Base-by-base conservation (phyloP, 2,113 vertebrate species). In the Carassius gibelio region DNA sequence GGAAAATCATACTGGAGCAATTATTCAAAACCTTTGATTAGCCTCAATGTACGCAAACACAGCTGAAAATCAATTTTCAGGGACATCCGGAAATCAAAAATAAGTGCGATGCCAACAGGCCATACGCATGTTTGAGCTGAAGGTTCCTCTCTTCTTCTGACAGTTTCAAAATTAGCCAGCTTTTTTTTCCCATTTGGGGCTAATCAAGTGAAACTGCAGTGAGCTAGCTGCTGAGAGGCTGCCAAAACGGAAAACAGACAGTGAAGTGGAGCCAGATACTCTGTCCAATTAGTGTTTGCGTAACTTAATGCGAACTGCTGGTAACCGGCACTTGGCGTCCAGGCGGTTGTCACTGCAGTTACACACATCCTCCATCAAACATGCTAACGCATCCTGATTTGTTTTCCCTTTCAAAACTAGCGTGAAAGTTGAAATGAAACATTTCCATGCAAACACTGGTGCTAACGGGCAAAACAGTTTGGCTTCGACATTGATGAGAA, bases 261-360 rank as follows among this genome's bases (percentile, higher is more conserved):
- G 92, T 93, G 92, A 94, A 92, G 93, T 92, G 81, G 88, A 92
- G 94, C 93, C 93, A 94, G 94, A 92, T 95, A 94, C 86, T 90
- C 90, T 30, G 30, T 94, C 93, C 93, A 95, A 94, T 95, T 95
- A 95, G 93, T 57, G 91, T 91, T 89, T 87, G 87, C 90, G 89
- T 89, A 94, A 94, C 91, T 94, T 94, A 93, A 94, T 93, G 93
- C 92, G 91, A 94, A 94, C 90, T 90, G 91, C 90, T 95, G 94
- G 92, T 93, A 94, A 91, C 84, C 85, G 2, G 75, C 87, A 84
- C 89, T 88, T 88, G 86, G 48, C 88, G 89, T 93, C 93, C 88
- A 92, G 92, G 90, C 91, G 89, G 93, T 93, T 93, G 94, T 94
- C 93, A 93, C 87, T 89, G 86, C 89, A 89, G 93, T 93, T 93